phyloP scores from a whole-genome alignment of 35 echinoderm and acorn worm genomes.

The Heliocidaris tuberculata region DNA sequence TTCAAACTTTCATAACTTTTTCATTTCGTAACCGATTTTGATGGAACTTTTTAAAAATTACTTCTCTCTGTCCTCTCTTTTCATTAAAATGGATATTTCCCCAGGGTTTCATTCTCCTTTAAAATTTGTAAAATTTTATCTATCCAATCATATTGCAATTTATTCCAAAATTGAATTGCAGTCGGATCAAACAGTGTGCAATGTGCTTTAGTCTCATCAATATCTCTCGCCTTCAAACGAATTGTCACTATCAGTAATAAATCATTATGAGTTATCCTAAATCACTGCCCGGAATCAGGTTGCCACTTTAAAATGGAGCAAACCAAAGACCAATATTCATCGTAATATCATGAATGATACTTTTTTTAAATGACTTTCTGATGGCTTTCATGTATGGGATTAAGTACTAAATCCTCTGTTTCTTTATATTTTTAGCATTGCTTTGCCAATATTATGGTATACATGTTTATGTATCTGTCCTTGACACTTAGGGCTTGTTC shows the following conservation, averaged over 20 bases:
- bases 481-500: no score
- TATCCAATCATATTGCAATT: no score
- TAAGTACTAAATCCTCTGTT: not conserved
- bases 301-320: not conserved
- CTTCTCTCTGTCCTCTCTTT: no score
- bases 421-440: not conserved
- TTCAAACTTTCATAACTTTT: no score
- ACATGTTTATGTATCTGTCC: not conserved
- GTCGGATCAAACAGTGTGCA: no score
- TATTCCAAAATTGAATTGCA: no score
- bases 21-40: no score
- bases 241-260: not conserved
- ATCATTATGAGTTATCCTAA: not conserved
- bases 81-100: no score
- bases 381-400: not conserved
- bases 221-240: not conserved
- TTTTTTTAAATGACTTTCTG: not conserved
- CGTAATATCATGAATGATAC: not conserved
- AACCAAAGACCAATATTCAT: not conserved
- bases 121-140: no score
- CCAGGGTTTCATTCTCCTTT: no score
- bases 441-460: not conserved
- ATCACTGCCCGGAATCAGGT: not conserved
- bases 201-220: no score
- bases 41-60: no score